Percentiles rank a stretch among this genome's conserved stretches.
Conservation (phyloP, 2,113 vertebrate species). For the Proterorhinus semilunaris region DNA sequence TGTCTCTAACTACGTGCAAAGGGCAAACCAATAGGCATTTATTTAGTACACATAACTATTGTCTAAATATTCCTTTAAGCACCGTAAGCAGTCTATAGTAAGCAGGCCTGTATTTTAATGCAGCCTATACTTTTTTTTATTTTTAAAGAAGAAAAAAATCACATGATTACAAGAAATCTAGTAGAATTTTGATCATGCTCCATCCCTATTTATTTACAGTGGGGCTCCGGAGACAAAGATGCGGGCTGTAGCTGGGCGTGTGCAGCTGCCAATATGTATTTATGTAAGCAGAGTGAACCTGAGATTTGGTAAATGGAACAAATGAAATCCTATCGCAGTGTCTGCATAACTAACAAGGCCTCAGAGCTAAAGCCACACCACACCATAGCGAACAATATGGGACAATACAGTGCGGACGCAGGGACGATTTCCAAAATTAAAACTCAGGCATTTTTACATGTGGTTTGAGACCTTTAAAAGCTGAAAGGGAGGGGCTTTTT, state of each 20-base stretch:
- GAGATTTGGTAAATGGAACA: constrained; percentile 73
- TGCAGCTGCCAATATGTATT: constrained; percentile 43
- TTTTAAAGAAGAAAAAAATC: too few relatives aligned
- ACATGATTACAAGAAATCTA: too few relatives aligned
- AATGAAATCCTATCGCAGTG: constrained; percentile 73
- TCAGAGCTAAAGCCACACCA: constrained; percentile 49
- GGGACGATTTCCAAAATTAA: constrained; percentile 52
- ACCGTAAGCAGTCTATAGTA: too few relatives aligned
- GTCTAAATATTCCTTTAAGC: too few relatives aligned
- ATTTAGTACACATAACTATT: too few relatives aligned
- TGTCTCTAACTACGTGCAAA: too few relatives aligned
- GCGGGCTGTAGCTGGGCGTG: constrained; percentile 35
- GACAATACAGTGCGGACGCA: constrained; percentile 31
- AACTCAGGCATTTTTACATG: constrained; percentile 28
- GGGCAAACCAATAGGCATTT: too few relatives aligned
- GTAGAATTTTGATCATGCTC: too few relatives aligned
- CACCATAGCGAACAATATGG: constrained; percentile 44
- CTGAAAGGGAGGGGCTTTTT: constrained; percentile 10
- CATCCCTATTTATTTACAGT: neutral
- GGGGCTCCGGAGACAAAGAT: constrained; percentile 22
- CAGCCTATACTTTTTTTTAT: too few relatives aligned
- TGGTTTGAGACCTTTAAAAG: constrained; percentile 14
- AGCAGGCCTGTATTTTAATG: too few relatives aligned
- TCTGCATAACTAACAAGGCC: constrained; percentile 58
- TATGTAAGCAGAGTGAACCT: constrained; percentile 67